Conservation (phyloP, 2,797 vertebrate genomes). For the Crocidura indochinensis region DNA sequence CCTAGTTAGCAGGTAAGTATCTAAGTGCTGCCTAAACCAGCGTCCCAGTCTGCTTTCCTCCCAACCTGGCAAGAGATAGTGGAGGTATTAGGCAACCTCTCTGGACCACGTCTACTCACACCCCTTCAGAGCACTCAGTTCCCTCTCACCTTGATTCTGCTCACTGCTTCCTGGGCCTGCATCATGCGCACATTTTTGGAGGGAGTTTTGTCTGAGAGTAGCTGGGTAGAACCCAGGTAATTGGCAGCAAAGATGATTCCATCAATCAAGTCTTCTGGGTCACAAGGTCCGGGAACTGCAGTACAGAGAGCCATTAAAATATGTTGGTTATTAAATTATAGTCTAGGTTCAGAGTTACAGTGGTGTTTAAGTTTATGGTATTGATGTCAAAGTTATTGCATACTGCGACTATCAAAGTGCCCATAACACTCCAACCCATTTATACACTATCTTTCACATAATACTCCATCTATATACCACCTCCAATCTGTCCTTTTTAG, state of each 20-base stretch:
- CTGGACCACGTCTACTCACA: not conserved
- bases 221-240: slow-evolving; percentile 98
- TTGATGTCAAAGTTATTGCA: too few species aligned
- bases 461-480: too few species aligned
- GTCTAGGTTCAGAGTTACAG: too few species aligned
- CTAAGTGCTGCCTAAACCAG: not conserved
- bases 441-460: too few species aligned
- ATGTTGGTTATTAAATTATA: too few species aligned
- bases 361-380: too few species aligned
- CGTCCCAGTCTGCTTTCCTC: not conserved
- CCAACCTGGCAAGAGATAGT: not conserved
- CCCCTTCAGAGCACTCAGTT: rapidly evolving
- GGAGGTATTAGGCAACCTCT: not conserved
- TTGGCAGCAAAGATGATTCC: slow-evolving; percentile 99
- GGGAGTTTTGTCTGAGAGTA: slow-evolving; percentile 98
- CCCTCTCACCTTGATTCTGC: slow-evolving; percentile 96
- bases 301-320: slow-evolving; percentile 72
- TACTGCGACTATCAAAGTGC: too few species aligned
- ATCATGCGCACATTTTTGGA: slow-evolving; percentile 99
- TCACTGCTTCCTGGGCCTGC: slow-evolving; percentile 98
- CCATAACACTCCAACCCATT: too few species aligned
- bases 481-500: too few species aligned
- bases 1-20: not conserved
- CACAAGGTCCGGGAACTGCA: slow-evolving; percentile 98
- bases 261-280: slow-evolving; percentile 98